These are phyloP conservation scores for Pygathrix nemaeus DNA, from an alignment of 2,113 vertebrate genomes.

Conservation along the genomic window DNA sequence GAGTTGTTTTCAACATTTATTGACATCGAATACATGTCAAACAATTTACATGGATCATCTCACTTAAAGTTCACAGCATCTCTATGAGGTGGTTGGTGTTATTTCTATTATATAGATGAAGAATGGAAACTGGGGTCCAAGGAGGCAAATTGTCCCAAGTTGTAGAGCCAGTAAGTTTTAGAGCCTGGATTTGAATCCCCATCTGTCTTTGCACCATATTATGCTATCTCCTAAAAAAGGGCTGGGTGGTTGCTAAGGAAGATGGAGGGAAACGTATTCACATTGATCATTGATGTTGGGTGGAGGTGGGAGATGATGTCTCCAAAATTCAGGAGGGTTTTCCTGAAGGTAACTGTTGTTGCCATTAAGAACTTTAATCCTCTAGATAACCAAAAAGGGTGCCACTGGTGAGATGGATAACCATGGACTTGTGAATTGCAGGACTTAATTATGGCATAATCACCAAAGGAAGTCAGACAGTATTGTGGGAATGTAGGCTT, in stretches of 20 bases:
- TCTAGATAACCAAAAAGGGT: background rate
- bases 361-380: background rate
- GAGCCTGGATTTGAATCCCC: background rate
- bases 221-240: background rate
- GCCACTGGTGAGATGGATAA: background rate
- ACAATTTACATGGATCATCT: background rate
- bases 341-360: background rate
- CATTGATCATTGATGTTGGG: background rate
- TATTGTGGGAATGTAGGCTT: background rate
- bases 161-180: background rate
- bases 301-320: background rate
- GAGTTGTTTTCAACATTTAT: background rate
- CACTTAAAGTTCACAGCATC: background rate
- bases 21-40: background rate
- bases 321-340: background rate
- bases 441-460: background rate
- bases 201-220: background rate
- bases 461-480: background rate
- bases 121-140: background rate
- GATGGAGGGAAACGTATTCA: background rate
- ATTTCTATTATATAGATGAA: background rate
- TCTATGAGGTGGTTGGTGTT: background rate
- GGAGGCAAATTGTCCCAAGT: background rate
- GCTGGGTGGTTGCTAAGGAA: background rate
- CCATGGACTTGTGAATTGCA: rapidly evolving